Percentiles rank a stretch among this genome's conserved stretches.
These are phyloP conservation scores for Trypoxylus dichotomus DNA, from an alignment of 1,140 invertebrate genomes.

Conservation along the genomic window DNA sequence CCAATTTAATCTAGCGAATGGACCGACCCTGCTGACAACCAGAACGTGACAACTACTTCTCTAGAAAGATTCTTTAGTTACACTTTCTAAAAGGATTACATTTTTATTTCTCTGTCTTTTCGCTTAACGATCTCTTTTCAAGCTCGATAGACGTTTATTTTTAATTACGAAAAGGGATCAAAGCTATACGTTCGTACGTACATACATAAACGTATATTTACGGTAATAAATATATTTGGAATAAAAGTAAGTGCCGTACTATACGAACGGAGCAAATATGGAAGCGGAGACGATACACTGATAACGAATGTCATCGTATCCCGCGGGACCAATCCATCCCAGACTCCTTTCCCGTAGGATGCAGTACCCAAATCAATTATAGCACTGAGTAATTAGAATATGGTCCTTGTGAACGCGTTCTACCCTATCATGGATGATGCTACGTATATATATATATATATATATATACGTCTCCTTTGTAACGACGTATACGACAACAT, in stretches of 20 bases:
- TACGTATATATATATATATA: background rate
- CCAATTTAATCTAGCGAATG: constrained; percentile 50
- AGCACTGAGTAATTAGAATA: constrained; percentile 36
- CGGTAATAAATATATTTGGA: background rate
- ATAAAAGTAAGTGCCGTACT: background rate
- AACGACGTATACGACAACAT: background rate
- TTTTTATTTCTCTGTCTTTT: background rate
- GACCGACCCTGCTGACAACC: constrained; percentile 47
- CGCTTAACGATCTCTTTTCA: background rate
- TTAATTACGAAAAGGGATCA: background rate
- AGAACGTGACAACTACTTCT: constrained; percentile 38
- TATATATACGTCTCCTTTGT: background rate
- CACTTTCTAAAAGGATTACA: background rate
- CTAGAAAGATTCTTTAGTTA: constrained; percentile 11
- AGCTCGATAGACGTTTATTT: background rate
- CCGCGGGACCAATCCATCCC: constrained; percentile 35
- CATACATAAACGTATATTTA: background rate
- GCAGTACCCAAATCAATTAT: constrained; percentile 35
- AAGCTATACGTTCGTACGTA: background rate
- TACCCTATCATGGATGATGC: constrained; percentile 1
- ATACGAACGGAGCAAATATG: constrained; percentile 13
- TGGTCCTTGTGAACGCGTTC: constrained; percentile 20
- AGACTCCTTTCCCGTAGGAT: constrained; percentile 27
- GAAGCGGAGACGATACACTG: background rate
- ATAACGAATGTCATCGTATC: constrained; percentile 30